phyloP scores from a whole-genome alignment of 2,113 vertebrate genomes.

The Dermatemys mawii region DNA sequence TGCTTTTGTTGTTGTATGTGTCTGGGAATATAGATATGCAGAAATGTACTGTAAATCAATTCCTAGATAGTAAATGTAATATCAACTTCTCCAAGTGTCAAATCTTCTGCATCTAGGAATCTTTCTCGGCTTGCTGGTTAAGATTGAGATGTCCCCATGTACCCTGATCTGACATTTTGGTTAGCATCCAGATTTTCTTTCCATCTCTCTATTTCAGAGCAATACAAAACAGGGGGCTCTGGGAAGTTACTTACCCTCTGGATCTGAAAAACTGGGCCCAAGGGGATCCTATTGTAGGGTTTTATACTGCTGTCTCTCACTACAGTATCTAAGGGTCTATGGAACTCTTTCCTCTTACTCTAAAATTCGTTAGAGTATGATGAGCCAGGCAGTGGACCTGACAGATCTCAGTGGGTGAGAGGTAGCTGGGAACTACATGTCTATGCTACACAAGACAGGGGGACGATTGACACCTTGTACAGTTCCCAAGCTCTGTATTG shows the following conservation, averaged over 20 bases:
- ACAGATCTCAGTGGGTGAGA: not conserved
- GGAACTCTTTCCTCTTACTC: not conserved
- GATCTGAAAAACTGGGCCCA: not conserved
- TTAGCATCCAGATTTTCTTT: not conserved
- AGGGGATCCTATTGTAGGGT: accelerated
- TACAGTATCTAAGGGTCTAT: not conserved
- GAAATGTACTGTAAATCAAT: not conserved
- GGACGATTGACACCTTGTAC: no score
- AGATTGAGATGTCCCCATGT: not conserved
- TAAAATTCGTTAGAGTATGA: accelerated
- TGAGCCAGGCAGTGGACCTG: not conserved
- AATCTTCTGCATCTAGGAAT: not conserved
- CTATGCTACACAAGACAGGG: accelerated
- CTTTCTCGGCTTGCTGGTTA: not conserved
- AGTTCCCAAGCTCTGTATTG: not conserved
- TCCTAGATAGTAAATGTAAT: not conserved
- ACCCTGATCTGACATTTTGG: not conserved
- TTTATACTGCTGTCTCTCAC: accelerated
- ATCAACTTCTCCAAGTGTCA: not conserved
- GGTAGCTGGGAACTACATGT: not conserved
- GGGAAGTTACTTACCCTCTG: not conserved
- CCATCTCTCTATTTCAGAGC: not conserved
- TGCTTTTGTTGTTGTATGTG: not conserved
- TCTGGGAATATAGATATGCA: not conserved
- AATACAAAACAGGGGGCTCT: accelerated